Evolutionary conservation across 2,888 invertebrate genomes (phyloP), one percentile per base, ranked within the genome.

Genomic region (Eudiplozoon nipponicum): DNA sequence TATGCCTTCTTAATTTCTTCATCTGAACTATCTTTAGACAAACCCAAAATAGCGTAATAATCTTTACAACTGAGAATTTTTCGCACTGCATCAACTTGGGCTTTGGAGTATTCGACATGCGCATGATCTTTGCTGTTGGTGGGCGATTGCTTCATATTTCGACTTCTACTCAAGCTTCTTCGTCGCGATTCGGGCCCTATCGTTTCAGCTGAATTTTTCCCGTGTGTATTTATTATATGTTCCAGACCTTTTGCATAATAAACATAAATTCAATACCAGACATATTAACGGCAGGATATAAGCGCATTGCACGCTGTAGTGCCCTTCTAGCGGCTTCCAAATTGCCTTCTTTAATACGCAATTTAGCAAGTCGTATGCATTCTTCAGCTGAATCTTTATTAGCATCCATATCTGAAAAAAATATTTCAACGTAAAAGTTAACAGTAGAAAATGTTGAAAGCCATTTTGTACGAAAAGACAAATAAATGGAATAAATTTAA

Each of bases 361-460:
- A 65, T 52, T 73, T 70, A 3, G 76, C 78, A 31, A 77, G 65
- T 50, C 72, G 71, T 49, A 77, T 70, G 53, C 80, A 81, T 46
- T 71, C 67, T 50, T 72, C 70, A 11, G 78, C 74, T 53, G 80
- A 80, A 57, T 78, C 80, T 54, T 70, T 70, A 57, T 75, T 74
- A 36, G 70, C 68, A 48, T 74, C 74, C 71, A 73, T 73, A 17
- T 31, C 17, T 15, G 17, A 31, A 17, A 13, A 15, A 15, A n/a
- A 26, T 9, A 26, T 9, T 7, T 26, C n/a, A n/a, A 26, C 26
- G 26, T n/a, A 26, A 26, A 26, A 9, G 26, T 26, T 26, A 9
- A 26, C 7, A 26, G n/a, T 26, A n/a, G n/a, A n/a, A n/a, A n/a
- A n/a, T n/a, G n/a, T n/a, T n/a, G n/a, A n/a, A n/a, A n/a, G n/a